These are phyloP conservation scores for Aphis craccivora DNA, from an alignment of 1,140 invertebrate species.

Conservation along the genomic window DNA sequence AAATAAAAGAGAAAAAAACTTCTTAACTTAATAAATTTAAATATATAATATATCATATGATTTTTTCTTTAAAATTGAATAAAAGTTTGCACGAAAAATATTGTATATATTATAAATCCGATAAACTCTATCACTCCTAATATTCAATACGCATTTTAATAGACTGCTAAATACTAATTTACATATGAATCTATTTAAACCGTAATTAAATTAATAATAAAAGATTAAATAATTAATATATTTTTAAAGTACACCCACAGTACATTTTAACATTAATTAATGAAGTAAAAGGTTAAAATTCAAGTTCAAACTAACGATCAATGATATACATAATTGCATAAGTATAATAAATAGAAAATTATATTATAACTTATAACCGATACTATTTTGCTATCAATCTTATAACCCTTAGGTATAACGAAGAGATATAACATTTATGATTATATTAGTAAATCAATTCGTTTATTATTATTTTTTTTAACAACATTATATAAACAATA, in stretches of 20 bases:
- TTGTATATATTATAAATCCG: neutral
- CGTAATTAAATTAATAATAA: neutral
- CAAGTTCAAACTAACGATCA: neutral
- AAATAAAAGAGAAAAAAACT: neutral
- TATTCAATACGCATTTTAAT: neutral
- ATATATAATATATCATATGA: neutral
- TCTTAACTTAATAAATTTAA: neutral
- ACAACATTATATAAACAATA: neutral
- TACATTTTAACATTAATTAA: slow-evolving; percentile 11
- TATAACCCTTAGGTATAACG: neutral
- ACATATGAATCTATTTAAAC: neutral
- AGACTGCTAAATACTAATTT: neutral
- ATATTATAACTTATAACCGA: neutral
- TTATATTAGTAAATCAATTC: neutral
- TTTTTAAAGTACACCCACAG: neutral
- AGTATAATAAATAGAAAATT: neutral
- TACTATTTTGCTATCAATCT: neutral
- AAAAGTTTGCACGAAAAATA: neutral
- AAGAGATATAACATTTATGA: neutral
- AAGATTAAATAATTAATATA: neutral
- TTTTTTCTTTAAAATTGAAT: neutral
- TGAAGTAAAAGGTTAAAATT: neutral
- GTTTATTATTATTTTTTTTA: neutral
- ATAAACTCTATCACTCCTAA: neutral
- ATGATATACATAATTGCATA: neutral